Base-by-base conservation (phyloP, 2,113 vertebrate species). In the Perognathus longimembris region DNA sequence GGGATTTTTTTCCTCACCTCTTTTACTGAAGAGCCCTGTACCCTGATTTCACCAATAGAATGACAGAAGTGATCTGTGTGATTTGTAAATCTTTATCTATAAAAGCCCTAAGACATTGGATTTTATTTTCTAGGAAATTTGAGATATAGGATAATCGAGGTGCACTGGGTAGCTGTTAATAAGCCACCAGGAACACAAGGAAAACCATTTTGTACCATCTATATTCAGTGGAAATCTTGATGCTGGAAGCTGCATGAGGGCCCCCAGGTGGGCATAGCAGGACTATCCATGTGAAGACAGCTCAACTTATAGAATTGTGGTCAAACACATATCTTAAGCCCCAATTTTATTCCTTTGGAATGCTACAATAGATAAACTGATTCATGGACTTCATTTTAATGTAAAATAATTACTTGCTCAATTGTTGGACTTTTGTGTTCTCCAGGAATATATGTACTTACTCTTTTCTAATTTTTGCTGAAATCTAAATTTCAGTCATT, bases 291-390 rank as follows among this genome's bases (percentile, higher is more conserved):
- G 26, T 30, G 32, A 38, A 12, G 30, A 14, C 63, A 93, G 42
- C 24, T 66, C 14, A 91, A 76, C 82, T 42, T 91, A 12, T 7
- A 83, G 6, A 82, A 54, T 26, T 36, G 11, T 59, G 61, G 76
- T 20, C 21, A 70, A 59, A 70, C 45, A 38, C 17, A 34, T 63
- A 28, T 32, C 42, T 88, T 85, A 75, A 32, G 21, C 18, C 32
- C 77, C 22, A 45, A 21, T 38, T 85, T 85, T 40, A 50, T 80
- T 80, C 26, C 8, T 86, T 86, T 96, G 69, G 71, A 69, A 85
- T 73, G 42, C 17, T 34, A 67, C 2, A 45, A 4, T 42, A 73
- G 57, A 42, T 54, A 82, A n/a, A 63, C 24, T 32, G 54, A 66
- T 73, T 59, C 3, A 54, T 12, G 40, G 30, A 85, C 21, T 78